Evolutionary conservation across 1,140 invertebrate species (phyloP), one percentile per base, ranked within the genome.

Genomic region (Luehdorfia chinensis): DNA sequence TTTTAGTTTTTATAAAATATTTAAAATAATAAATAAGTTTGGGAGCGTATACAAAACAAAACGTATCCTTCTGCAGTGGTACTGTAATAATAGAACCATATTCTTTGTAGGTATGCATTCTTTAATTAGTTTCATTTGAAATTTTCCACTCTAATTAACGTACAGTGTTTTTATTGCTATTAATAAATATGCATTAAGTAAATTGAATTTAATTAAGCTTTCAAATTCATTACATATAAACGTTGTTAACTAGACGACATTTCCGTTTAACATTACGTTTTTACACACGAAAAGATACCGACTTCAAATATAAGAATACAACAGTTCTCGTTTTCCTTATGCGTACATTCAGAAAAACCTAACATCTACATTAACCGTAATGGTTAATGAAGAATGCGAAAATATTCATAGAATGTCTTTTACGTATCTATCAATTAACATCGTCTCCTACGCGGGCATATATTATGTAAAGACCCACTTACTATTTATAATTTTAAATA

Each of bases 181-280:
- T 13, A 4, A 12, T 12, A 9, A 13, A 7, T 12, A 6, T 12
- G 6, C n/a, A 23, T 37, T 41, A 41, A 14, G 7, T 39, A 12
- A 39, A 39, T 13, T 39, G 11, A 7, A 12, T 39, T 39, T 39
- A 39, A 27, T 39, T 39, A 27, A 39, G 21, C 21, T 2, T 41
- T 14, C 15, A 16, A 41, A 15, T 41, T 7, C n/a, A n/a, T n/a
- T 25, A 2, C 23, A 25, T 14, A 7, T 9, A 21, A 21, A 16
- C 16, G 0, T n/a, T n/a, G n/a, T n/a, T n/a, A n/a, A n/a, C 7
- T 7, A 41, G 21, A 12, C 15, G 27, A 41, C 25, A 12, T 25
- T 41, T 41, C 36, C 15, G 23, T 41, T 41, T 9, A n/a, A 41
- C 21, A 41, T 14, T 25, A 25, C 36, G 36, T 27, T 41, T 14